A percentile compares a stretch with the other conserved stretches of the same genome.
These are phyloP conservation scores for Siphamia tubifer DNA, from an alignment of 2,113 vertebrate genomes.

Conservation along the genomic window DNA sequence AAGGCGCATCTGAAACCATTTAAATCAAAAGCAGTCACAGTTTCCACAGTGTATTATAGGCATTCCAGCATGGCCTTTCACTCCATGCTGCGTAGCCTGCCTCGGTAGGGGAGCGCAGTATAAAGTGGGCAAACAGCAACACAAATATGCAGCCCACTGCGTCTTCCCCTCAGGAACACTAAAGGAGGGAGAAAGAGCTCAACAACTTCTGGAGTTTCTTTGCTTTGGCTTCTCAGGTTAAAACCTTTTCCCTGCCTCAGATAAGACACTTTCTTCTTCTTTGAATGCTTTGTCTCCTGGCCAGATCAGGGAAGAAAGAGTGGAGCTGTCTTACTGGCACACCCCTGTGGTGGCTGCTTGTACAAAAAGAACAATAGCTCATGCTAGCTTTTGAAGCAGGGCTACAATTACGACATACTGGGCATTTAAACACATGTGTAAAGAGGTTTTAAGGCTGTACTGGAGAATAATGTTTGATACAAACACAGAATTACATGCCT, in stretches of 20 bases:
- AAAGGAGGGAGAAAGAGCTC: conserved; percentile 26
- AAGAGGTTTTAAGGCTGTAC: conserved; percentile 9
- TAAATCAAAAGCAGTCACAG: conserved; percentile 82
- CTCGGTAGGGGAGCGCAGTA: conserved; percentile 63
- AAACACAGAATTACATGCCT: conserved; percentile 6
- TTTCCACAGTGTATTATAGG: conserved; percentile 78
- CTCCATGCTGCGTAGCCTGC: conserved; percentile 61
- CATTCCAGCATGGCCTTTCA: conserved; percentile 77
- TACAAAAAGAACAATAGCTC: conserved; percentile 53
- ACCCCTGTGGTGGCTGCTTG: conserved; percentile 55
- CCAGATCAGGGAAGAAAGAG: conserved; percentile 45
- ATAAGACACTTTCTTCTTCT: conserved; percentile 64
- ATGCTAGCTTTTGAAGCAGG: neutral
- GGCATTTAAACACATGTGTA: conserved; percentile 9
- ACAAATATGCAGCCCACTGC: conserved; percentile 66
- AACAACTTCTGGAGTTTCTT: conserved; percentile 51
- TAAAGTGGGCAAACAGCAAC: conserved; percentile 74
- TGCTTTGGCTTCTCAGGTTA: conserved; percentile 43
- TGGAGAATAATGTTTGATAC: neutral
- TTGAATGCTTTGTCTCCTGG: conserved; percentile 67
- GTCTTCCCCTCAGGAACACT: conserved; percentile 48
- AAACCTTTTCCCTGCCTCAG: conserved; percentile 57
- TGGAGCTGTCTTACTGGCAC: conserved; percentile 40
- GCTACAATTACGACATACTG: neutral
- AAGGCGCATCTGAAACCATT: conserved; percentile 81